Evolutionary conservation across 2,113 vertebrate genomes (phyloP).

Genomic region (Gnathonemus longibarbis): DNA sequence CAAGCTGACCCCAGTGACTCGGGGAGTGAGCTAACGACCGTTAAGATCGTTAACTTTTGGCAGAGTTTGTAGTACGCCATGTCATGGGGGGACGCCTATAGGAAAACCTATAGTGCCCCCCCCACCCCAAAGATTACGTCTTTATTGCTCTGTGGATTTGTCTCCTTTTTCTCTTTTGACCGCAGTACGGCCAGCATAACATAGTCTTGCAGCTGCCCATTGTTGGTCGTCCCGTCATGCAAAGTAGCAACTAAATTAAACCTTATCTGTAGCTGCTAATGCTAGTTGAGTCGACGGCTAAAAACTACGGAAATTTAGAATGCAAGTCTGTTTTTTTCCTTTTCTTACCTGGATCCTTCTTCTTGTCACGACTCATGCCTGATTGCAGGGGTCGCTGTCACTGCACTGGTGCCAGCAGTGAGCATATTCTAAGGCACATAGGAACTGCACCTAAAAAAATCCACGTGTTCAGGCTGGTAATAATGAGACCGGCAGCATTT

Average conservation of each 20-base stretch:
- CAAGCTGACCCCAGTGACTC: background rate
- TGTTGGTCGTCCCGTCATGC: no score
- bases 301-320: background rate
- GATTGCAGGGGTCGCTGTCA: background rate
- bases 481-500: background rate
- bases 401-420: background rate
- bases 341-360: background rate
- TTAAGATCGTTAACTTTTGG: background rate
- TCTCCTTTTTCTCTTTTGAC: background rate
- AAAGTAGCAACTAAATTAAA: background rate
- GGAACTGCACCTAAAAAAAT: background rate
- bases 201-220: no score
- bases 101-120: background rate
- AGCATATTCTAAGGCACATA: background rate
- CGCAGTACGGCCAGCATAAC: no score
- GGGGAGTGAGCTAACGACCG: background rate
- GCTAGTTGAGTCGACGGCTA: background rate
- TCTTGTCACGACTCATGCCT: background rate
- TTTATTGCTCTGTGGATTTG: background rate
- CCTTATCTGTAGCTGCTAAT: background rate
- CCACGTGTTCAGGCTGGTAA: background rate
- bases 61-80: background rate
- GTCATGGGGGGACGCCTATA: background rate
- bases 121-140: background rate
- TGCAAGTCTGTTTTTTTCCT: background rate